Conservation (phyloP, 2,888 invertebrate genomes). For the Synanthedon andrenaeformis region DNA sequence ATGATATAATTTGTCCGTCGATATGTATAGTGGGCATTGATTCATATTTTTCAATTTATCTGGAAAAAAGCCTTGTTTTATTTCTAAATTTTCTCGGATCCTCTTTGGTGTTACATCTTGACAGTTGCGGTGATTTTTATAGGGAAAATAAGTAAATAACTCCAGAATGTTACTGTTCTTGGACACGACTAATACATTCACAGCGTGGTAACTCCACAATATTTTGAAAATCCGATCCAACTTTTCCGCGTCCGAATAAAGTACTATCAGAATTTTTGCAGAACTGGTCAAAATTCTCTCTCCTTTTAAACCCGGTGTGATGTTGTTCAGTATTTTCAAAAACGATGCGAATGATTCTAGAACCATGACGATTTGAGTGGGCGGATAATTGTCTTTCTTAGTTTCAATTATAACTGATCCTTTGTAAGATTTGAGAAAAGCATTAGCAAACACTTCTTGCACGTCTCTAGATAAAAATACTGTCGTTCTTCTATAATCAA, state of each 20-base stretch:
- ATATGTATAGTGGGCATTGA: constrained; percentile 43
- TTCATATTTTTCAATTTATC: constrained; percentile 46
- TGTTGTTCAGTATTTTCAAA: constrained; percentile 21
- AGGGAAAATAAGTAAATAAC: constrained; percentile 39
- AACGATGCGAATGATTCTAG: constrained; percentile 33
- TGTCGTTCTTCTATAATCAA: constrained; percentile 27
- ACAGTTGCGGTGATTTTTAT: constrained; percentile 33
- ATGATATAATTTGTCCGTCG: constrained; percentile 40
- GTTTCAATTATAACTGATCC: constrained; percentile 35
- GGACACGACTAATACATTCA: constrained; percentile 29
- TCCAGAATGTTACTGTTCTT: constrained; percentile 18
- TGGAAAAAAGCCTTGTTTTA: constrained; percentile 21
- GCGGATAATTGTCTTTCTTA: constrained; percentile 20
- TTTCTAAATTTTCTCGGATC: constrained; percentile 16
- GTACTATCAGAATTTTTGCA: constrained; percentile 32
- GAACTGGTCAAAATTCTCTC: constrained; percentile 32
- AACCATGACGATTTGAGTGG: constrained; percentile 37
- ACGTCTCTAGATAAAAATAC: constrained; percentile 30
- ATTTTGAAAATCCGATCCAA: constrained; percentile 22
- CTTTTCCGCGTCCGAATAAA: constrained; percentile 24
- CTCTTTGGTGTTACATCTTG: constrained; percentile 30
- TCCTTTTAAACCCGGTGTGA: constrained; percentile 41
- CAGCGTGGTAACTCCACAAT: constrained; percentile 32
- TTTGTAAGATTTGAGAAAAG: constrained; percentile 29
- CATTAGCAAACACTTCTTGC: constrained; percentile 20